Conservation (phyloP, 2,113 vertebrate genomes). For the Orycteropus afer region DNA sequence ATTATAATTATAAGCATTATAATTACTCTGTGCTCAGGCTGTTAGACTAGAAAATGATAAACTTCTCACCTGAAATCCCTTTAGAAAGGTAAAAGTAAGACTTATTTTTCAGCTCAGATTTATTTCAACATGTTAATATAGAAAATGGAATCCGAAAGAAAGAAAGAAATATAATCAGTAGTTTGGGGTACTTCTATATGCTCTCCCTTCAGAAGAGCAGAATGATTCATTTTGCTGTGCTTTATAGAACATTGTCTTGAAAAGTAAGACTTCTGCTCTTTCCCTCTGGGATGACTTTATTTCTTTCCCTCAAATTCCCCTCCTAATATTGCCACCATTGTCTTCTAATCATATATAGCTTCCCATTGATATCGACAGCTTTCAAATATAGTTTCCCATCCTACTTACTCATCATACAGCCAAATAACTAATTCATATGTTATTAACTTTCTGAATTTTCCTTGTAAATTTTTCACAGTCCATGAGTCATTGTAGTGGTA, state of each 20-base stretch:
- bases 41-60: background rate
- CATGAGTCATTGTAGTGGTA: conserved; percentile 9
- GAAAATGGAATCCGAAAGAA: too few relatives aligned
- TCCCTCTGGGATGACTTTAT: background rate
- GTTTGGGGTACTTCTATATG: background rate
- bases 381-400: background rate
- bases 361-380: conserved; percentile 25
- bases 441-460: conserved; percentile 31
- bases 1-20: background rate
- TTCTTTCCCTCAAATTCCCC: conserved; percentile 45
- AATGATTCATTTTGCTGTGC: conserved; percentile 22
- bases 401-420: background rate
- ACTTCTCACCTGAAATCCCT: background rate
- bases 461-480: background rate
- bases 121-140: conserved; percentile 20
- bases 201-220: background rate
- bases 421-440: background rate
- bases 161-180: conserved; percentile 18
- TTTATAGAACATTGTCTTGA: conserved; percentile 27
- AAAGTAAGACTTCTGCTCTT: conserved; percentile 36
- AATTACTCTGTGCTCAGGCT: conserved; percentile 22
- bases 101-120: conserved; percentile 42
- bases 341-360: background rate
- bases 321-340: background rate
- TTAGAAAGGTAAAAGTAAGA: conserved; percentile 29